These are phyloP conservation scores for Lepidocyrtinus sp. DNA, from an alignment of 2,888 invertebrate species.

Conservation along the genomic window DNA sequence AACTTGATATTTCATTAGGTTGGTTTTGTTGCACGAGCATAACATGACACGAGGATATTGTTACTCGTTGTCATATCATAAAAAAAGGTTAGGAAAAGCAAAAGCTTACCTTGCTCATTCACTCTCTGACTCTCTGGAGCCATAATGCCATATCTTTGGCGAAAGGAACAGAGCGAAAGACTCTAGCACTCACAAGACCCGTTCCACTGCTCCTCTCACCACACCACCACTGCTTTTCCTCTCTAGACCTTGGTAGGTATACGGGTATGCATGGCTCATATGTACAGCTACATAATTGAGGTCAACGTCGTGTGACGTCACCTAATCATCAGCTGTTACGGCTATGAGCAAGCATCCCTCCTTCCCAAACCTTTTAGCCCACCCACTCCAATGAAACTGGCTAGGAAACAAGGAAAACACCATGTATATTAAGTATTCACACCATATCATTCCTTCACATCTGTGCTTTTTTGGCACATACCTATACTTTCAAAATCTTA, in stretches of 20 bases:
- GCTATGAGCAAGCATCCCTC: constrained; percentile 38
- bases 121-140: too few species aligned
- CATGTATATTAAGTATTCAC: neutral
- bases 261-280: constrained; percentile 30
- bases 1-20: too few species aligned
- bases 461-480: neutral
- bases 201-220: too few species aligned
- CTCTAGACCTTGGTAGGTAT: constrained; percentile 27
- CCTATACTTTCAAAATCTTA: too few species aligned
- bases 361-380: constrained; percentile 50
- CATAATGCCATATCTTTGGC: neutral
- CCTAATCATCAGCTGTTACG: constrained; percentile 66
- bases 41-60: too few species aligned
- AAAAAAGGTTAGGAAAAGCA: too few species aligned
- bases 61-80: too few species aligned
- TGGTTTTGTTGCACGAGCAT: too few species aligned
- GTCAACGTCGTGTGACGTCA: constrained; percentile 69
- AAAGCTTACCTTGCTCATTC: too few species aligned
- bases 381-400: constrained; percentile 56
- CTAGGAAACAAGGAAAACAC: too few species aligned
- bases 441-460: neutral
- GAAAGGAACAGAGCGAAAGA: neutral
- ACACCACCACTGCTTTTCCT: too few species aligned
- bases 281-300: constrained; percentile 65
- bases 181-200: too few species aligned